A percentile compares a stretch with the other conserved stretches of the same genome.
phyloP scores from a whole-genome alignment of 2,888 invertebrate genomes.

The Hyalella azteca region DNA sequence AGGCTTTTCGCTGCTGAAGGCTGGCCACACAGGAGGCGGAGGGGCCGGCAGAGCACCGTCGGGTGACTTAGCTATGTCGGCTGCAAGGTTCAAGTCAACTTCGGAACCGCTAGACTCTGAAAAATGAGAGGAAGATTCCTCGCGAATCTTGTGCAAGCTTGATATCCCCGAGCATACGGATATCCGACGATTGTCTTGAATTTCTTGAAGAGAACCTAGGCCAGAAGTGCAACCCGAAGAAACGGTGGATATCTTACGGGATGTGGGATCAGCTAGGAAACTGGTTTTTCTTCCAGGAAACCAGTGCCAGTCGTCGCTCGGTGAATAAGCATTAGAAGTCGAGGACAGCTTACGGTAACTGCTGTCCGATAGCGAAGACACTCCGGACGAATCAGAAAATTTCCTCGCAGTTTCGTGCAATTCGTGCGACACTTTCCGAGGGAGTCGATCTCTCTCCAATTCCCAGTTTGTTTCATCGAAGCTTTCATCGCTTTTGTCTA shows the following conservation, averaged over 20 bases:
- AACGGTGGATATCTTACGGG: background rate
- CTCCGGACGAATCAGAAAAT: slow-evolving; percentile 51
- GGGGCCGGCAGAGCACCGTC: slow-evolving; percentile 44
- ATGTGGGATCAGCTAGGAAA: background rate
- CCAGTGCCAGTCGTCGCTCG: slow-evolving; percentile 56
- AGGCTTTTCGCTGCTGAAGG: slow-evolving; percentile 5
- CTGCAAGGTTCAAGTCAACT: slow-evolving; percentile 16
- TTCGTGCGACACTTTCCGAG: background rate
- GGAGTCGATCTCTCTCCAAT: background rate
- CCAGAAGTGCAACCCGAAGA: slow-evolving; percentile 49
- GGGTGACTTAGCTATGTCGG: background rate
- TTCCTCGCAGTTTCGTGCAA: slow-evolving; percentile 39
- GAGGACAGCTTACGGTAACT: slow-evolving; percentile 47
- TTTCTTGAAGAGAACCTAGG: slow-evolving; percentile 45
- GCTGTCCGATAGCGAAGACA: slow-evolving; percentile 49
- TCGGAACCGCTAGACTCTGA: slow-evolving; percentile 35
- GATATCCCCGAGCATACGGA: slow-evolving; percentile 51
- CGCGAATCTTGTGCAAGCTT: slow-evolving; percentile 47
- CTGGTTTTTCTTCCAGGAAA: slow-evolving; percentile 55
- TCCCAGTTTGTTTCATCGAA: slow-evolving; percentile 27
- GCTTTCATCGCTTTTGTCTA: slow-evolving; percentile 34
- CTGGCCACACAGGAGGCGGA: slow-evolving; percentile 56
- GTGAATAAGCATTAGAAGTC: slow-evolving; percentile 44
- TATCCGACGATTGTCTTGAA: slow-evolving; percentile 43
- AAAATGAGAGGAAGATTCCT: slow-evolving; percentile 41